phyloP scores from a whole-genome alignment of 2,888 invertebrate species.

The Perithous albicinctus region DNA sequence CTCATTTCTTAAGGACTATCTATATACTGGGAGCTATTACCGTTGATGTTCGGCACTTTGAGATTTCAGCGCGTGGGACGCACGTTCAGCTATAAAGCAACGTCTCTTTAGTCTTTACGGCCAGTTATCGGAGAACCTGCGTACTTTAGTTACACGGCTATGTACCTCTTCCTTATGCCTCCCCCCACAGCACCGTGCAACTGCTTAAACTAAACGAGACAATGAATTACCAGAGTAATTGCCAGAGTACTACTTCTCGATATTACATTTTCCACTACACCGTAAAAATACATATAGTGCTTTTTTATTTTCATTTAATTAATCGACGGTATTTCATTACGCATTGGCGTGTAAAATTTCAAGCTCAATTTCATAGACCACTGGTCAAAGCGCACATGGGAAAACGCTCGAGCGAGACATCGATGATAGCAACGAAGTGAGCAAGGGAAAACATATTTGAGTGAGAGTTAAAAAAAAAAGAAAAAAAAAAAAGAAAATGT shows the following conservation, averaged over 20 bases:
- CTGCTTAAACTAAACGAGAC: conserved; percentile 40
- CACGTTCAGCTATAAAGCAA: conserved; percentile 30
- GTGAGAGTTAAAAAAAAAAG: no score
- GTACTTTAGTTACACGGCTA: conserved; percentile 4
- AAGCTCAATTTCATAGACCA: conserved; percentile 26
- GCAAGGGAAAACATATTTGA: not conserved
- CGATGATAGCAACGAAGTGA: not conserved
- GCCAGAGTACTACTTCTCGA: conserved; percentile 4
- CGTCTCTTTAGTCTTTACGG: conserved; percentile 47
- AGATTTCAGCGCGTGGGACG: conserved; percentile 24
- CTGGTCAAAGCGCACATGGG: conserved; percentile 24
- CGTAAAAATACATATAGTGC: not conserved
- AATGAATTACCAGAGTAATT: conserved; percentile 47
- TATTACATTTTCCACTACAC: conserved; percentile 28
- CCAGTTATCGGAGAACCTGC: conserved; percentile 23
- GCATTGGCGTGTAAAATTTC: conserved; percentile 14
- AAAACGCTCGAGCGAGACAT: not conserved
- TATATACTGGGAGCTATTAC: conserved; percentile 3
- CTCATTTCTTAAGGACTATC: conserved; percentile 3
- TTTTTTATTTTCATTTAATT: conserved; percentile 37
- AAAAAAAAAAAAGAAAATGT: no score
- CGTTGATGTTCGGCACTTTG: conserved; percentile 15
- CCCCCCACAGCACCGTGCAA: not conserved
- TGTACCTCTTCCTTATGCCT: not conserved
- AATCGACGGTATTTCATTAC: no score